Percentiles rank a stretch among this genome's conserved stretches.
phyloP scores from a whole-genome alignment of 2,888 invertebrate species.

The Tenthredo mesomela region DNA sequence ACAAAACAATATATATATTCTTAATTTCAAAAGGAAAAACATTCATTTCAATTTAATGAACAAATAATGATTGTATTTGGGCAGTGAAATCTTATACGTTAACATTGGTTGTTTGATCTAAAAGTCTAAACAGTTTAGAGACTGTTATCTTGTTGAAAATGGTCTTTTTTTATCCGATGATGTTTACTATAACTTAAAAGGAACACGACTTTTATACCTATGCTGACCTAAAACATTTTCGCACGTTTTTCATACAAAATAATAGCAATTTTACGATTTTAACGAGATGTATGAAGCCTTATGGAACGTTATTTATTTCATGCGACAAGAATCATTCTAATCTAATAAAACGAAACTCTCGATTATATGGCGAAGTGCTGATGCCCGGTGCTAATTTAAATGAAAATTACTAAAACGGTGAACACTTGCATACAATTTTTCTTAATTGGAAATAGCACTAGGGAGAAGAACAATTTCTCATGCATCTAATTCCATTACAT shows the following conservation, averaged over 20 bases:
- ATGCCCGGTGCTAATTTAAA: background rate
- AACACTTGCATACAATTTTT: background rate
- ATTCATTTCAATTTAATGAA: constrained; percentile 15
- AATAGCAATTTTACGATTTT: background rate
- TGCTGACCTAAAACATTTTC: background rate
- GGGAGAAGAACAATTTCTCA: constrained; percentile 4
- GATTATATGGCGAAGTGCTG: background rate
- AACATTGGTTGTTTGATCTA: constrained; percentile 10
- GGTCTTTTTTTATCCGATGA: background rate
- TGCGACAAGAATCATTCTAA: background rate
- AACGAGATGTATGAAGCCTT: background rate
- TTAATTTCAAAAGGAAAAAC: background rate
- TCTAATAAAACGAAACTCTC: background rate
- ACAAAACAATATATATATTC: background rate
- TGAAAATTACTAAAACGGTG: background rate
- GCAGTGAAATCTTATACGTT: constrained; percentile 28
- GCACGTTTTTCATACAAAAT: background rate
- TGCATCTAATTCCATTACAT: background rate
- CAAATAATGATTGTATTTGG: background rate
- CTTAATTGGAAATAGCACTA: background rate
- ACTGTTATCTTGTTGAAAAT: background rate
- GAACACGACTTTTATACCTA: background rate
- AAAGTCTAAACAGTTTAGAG: background rate
- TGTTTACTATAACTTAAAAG: background rate
- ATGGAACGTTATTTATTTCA: background rate